These are phyloP conservation scores for Limanda limanda DNA, from an alignment of 2,113 vertebrate genomes.

Conservation along the genomic window DNA sequence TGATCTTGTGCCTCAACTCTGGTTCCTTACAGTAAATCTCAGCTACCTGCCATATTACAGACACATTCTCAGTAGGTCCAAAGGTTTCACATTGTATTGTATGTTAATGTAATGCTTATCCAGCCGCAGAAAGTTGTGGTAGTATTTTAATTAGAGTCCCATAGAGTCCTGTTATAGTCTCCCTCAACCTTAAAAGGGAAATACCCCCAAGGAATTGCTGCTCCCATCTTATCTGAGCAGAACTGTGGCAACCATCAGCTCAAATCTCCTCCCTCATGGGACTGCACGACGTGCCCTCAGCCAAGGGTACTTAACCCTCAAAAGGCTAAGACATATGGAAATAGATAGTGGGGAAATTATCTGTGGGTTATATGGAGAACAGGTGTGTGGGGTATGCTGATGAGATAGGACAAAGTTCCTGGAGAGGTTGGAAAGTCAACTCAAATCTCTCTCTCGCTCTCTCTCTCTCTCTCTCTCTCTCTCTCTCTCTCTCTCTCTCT, in stretches of 20 bases:
- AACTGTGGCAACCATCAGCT: slow-evolving; percentile 32
- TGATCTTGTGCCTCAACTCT: too few species aligned
- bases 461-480: not conserved
- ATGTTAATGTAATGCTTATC: slow-evolving; percentile 40
- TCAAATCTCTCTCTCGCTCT: slow-evolving; percentile 17
- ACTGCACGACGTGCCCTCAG: slow-evolving; percentile 41
- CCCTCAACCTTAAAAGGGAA: slow-evolving; percentile 15
- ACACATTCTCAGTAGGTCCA: not conserved
- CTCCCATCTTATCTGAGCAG: slow-evolving; percentile 47
- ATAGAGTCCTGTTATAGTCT: slow-evolving; percentile 1
- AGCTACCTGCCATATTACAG: not conserved
- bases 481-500: not conserved
- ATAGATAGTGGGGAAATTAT: slow-evolving; percentile 59
- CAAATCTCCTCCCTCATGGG: slow-evolving; percentile 48
- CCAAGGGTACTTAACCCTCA: slow-evolving; percentile 71
- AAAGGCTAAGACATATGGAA: slow-evolving; percentile 65
- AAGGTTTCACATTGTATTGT: not conserved
- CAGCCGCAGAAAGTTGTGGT: slow-evolving; percentile 9
- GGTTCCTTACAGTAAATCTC: not conserved
- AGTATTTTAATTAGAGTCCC: slow-evolving; percentile 56
- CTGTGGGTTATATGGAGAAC: slow-evolving; percentile 40
- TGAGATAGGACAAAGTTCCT: slow-evolving; percentile 54
- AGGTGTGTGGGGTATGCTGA: slow-evolving; percentile 44
- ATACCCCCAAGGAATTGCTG: slow-evolving; percentile 39
- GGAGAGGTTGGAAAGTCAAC: slow-evolving; percentile 22